phyloP scores from a whole-genome alignment of 2,888 invertebrate genomes.

The Cryptocephalus moraei region DNA sequence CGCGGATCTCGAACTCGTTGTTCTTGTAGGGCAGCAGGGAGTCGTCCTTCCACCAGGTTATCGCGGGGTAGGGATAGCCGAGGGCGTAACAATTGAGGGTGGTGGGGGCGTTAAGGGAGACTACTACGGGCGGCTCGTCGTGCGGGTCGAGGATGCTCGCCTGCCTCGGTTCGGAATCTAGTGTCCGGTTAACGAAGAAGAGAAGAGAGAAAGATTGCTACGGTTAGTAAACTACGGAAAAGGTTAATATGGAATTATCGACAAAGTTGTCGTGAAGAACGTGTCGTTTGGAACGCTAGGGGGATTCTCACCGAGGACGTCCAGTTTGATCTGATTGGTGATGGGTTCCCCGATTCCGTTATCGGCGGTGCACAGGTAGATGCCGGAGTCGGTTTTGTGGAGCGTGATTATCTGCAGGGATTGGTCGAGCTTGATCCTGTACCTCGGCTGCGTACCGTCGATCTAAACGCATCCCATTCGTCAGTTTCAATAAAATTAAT shows the following conservation, averaged over 20 bases:
- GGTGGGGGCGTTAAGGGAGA: slow-evolving; percentile 60
- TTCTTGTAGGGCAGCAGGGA: slow-evolving; percentile 64
- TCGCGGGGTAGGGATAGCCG: slow-evolving; percentile 68
- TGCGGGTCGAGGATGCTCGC: slow-evolving; percentile 53
- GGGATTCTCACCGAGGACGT: slow-evolving; percentile 59
- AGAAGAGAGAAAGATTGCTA: background rate
- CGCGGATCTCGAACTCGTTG: slow-evolving; percentile 57
- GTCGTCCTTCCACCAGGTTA: slow-evolving; percentile 78
- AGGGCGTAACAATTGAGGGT: slow-evolving; percentile 69
- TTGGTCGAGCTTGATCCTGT: slow-evolving; percentile 53
- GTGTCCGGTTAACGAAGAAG: slow-evolving; percentile 2
- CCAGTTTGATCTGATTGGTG: slow-evolving; percentile 56
- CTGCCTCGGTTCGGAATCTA: slow-evolving; percentile 42
- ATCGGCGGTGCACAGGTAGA: slow-evolving; percentile 76
- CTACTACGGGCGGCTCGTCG: slow-evolving; percentile 44
- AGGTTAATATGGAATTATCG: background rate
- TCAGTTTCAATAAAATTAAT: no score
- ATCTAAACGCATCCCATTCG: no score
- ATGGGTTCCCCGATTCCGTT: slow-evolving; percentile 64
- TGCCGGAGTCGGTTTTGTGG: slow-evolving; percentile 70
- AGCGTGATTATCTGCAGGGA: slow-evolving; percentile 75
- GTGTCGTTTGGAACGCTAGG: background rate
- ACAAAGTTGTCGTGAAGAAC: background rate
- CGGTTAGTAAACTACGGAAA: no score
- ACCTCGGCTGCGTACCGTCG: slow-evolving; percentile 60